Evolutionary conservation across 2,113 vertebrate species (phyloP).

Genomic region (Tautogolabrus adspersus): DNA sequence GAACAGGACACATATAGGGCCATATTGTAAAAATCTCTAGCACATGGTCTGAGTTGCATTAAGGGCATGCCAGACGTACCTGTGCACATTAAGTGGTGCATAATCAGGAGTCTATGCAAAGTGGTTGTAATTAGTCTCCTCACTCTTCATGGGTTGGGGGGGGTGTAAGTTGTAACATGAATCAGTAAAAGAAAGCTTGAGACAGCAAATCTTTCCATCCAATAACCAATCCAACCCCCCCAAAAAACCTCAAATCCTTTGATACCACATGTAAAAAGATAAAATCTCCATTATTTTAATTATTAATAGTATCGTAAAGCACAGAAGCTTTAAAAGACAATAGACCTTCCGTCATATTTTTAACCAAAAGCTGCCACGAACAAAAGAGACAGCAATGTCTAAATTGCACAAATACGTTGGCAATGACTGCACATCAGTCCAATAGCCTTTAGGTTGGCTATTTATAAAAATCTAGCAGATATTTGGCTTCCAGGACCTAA

Average conservation of each 20-base stretch:
- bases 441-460: slow-evolving; percentile 32
- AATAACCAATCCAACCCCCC: too few relatives aligned
- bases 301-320: neutral
- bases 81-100: neutral
- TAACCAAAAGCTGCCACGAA: too few relatives aligned
- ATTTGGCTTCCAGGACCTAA: slow-evolving; percentile 55
- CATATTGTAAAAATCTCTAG: neutral
- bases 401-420: slow-evolving; percentile 8
- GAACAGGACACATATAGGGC: slow-evolving; percentile 19
- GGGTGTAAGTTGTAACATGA: too few relatives aligned
- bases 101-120: neutral
- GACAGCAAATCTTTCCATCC: neutral
- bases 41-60: neutral
- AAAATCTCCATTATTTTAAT: too few relatives aligned
- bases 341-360: too few relatives aligned
- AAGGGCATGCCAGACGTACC: neutral
- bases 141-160: neutral
- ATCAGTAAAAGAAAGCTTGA: too few relatives aligned
- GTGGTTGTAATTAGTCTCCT: too few relatives aligned
- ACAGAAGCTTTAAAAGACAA: too few relatives aligned
- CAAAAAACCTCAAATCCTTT: too few relatives aligned
- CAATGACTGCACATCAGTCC: slow-evolving; percentile 40
- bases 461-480: slow-evolving; percentile 51
- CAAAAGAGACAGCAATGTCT: too few relatives aligned
- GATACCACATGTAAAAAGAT: too few relatives aligned